Base-by-base conservation (phyloP, 2,888 invertebrate species). In the Meliscaeva auricollis region DNA sequence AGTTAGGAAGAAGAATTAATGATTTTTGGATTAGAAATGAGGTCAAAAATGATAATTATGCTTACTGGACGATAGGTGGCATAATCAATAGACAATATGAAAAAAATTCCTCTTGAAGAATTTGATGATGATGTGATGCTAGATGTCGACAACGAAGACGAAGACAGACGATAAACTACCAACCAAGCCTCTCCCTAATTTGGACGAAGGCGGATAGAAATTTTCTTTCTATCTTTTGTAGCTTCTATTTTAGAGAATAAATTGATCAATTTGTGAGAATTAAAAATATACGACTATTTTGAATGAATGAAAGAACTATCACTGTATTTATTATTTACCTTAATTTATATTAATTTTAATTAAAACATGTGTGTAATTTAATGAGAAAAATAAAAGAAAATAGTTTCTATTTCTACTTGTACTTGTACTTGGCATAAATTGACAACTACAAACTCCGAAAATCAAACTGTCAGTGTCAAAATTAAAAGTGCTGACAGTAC, bases 51-150 rank as follows among this genome's bases (percentile, higher is more conserved):
- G 22, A 73, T 81, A 44, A 62, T 62, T 64, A 64, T 64, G 81
- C 85, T 85, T 85, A 85, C 85, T 81, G 62, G 60, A 81, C 85
- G 68, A 85, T 80, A 58, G 85, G 85, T 77, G 85, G 85, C 85
- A 85, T 85, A 77, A 73, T 62, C 56, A 62, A 50, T 64, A 46
- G 62, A 46, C 7, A 64, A 13, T 50, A 15, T 22, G 9, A 35
- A 66, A 44, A 26, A 81, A 72, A 66, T 62, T 85, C 85, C 76
- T 81, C 64, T 48, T 66, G 35, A 69, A 70, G 62, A 70, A 58
- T 48, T 38, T 35, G 50, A 77, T 76, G 80, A 69, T 72, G 75
- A 56, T 64, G 64, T 46, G 64, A 64, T 64, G 46, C 64, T 64
- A 17, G 69, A 46, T 73, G 54, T 52, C 38, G 78, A 79, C 70